Base-by-base conservation (phyloP, 2,888 invertebrate species). In the Lycophotia porphyrea region DNA sequence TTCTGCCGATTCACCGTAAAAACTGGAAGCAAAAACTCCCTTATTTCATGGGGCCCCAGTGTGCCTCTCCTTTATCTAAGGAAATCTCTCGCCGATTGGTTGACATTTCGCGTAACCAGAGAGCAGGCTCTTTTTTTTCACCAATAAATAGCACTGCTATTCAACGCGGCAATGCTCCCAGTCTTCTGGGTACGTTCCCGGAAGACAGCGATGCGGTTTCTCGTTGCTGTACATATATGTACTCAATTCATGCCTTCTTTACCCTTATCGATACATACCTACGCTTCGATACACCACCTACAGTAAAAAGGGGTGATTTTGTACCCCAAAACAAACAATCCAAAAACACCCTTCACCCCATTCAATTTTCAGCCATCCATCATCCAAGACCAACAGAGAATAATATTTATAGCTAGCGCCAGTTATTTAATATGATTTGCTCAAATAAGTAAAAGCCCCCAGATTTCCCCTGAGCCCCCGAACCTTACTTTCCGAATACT, bases 341-440 rank as follows among this genome's bases (percentile, higher is more conserved):
- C 24, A 39, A 42, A 49, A 70, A 61, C 36, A 58, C 42, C n/a
- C 64, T 34, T 49, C 55, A 69, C 58, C 18, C 49, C 36, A 55
- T 58, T 31, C 70, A 64, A 71, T 70, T n/a, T 69, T 58, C 49
- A 49, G 58, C 11, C 63, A 81, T 73, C 67, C 64, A 68, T 73
- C 69, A 63, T 55, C 7, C 80, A 11, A 47, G 44, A 71, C 64
- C 80, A 82, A 83, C 80, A 78, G 44, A 64, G 31, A 52, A 73
- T 74, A 60, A 64, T 87, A 82, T 86, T 82, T 83, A 84, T 76
- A 76, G 81, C 74, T 31, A 74, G 65, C 58, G 72, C 72, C 63
- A 71, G 84, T 84, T 87, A 87, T 85, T 87, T 89, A 90, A 89
- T 88, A 88, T 85, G 82, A 88, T 88, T 87, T 88, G 85, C 80